Evolutionary conservation across 2,113 vertebrate species (phyloP), one percentile per base, ranked within the genome.

Genomic region (Callionymus lyra): DNA sequence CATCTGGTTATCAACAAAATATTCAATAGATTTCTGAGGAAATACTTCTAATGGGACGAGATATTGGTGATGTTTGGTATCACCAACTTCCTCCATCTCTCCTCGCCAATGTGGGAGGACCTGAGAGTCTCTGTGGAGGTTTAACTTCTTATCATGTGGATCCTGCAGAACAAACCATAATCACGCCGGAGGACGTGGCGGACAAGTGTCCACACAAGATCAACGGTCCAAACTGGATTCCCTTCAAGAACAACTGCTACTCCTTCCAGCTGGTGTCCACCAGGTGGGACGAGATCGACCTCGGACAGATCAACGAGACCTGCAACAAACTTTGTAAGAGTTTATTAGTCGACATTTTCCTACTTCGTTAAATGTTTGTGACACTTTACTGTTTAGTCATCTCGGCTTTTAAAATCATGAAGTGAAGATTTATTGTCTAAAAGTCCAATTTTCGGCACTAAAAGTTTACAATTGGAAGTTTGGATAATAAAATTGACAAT

Each of bases 211-310:
- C 92, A 5, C 91, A 95, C 62, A 87, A 86, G 63, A 74, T 84
- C 34, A 85, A 87, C 31, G 90, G 88, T 27, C 89, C 87, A 13
- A 90, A 87, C 38, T 98, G 95, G 95, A 84, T 97, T 74, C 87
- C 92, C 15, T 97, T 90, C 79, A 84, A 73, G 66, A 91, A 89
- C 55, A 90, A 85, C 59, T 98, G 95, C 66, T 98, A 98, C 58
- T 77, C 89, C 31, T 92, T 97, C 48, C 75, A 90, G 71, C 74
- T 91, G 68, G 71, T 64, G 6, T 62, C 85, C 44, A 70, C 79
- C 44, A 87, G 88, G 59, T 90, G 90, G 83, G 64, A 49, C 1
- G 50, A 70, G 12, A 34, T 68, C 38, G 67, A 79, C 12, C 21
- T 61, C 12, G 72, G 73, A 2, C 77, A 75, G 21, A 54, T 82